These are phyloP conservation scores for Episyrphus balteatus DNA, from an alignment of 1,140 invertebrate species.

Conservation along the genomic window DNA sequence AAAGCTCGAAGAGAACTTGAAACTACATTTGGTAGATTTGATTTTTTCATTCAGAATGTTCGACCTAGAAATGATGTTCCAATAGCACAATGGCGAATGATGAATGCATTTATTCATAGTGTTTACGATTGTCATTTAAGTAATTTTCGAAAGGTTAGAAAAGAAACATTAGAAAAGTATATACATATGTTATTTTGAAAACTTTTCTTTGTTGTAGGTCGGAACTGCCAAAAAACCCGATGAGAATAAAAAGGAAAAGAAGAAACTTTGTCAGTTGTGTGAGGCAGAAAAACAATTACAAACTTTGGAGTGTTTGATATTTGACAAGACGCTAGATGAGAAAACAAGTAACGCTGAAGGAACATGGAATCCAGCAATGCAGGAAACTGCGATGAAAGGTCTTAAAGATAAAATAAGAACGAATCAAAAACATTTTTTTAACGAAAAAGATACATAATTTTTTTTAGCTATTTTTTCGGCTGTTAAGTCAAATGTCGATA, in stretches of 20 bases:
- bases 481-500: constrained; percentile 15
- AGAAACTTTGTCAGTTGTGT: constrained; percentile 34
- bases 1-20: constrained; percentile 5
- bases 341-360: constrained; percentile 32
- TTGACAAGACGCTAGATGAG: constrained; percentile 33
- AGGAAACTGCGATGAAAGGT: constrained; percentile 45
- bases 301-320: constrained; percentile 45
- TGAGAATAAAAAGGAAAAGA: constrained; percentile 6
- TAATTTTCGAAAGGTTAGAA: constrained; percentile 24
- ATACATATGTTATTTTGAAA: background rate
- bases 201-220: background rate
- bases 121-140: constrained; percentile 59
- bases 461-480: constrained; percentile 34
- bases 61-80: background rate
- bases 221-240: background rate
- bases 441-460: background rate
- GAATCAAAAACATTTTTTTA: background rate
- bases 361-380: constrained; percentile 40
- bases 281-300: constrained; percentile 40
- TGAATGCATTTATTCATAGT: constrained; percentile 38
- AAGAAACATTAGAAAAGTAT: background rate
- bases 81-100: constrained; percentile 5
- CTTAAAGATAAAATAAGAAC: too few species aligned
- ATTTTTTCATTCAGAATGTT: constrained; percentile 7
- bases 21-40: constrained; percentile 12